phyloP scores from a whole-genome alignment of 37 sponge, comb jelly and placozoan species.

The Chondrilla cf. caribensis region DNA sequence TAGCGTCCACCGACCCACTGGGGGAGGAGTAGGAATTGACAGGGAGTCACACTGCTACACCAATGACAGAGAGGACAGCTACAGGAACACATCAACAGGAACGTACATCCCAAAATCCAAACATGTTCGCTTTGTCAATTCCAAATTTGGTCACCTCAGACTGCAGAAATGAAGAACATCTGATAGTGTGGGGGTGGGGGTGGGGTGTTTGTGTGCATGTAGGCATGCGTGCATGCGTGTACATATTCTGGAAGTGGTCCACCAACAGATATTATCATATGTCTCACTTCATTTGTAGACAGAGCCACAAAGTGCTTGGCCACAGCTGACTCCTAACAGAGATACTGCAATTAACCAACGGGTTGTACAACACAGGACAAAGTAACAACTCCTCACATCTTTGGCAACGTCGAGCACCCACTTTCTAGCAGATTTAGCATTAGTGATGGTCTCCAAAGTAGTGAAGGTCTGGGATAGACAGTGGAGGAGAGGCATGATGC shows the following conservation, averaged over 20 bases:
- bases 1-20: slow-evolving; percentile 99
- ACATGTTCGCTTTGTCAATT: slow-evolving; percentile 95
- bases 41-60: too few species aligned
- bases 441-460: slow-evolving; percentile 97
- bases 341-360: not conserved
- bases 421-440: slow-evolving; percentile 90
- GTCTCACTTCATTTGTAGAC: slow-evolving; percentile 91
- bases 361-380: too few species aligned
- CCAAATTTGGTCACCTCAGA: slow-evolving; percentile 92
- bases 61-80: not conserved
- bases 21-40: not conserved
- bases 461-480: slow-evolving; percentile 82
- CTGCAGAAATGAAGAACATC: slow-evolving; percentile 35
- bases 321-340: slow-evolving; percentile 70
- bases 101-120: slow-evolving; percentile 97
- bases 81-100: not conserved
- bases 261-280: too few species aligned
- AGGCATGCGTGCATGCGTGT: not conserved
- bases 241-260: too few species aligned
- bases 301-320: slow-evolving; percentile 99
- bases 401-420: slow-evolving; percentile 89
- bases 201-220: too few species aligned
- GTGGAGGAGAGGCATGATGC: not conserved
- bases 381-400: slow-evolving; percentile 79
- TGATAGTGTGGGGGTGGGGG: too few species aligned